phyloP scores from a whole-genome alignment of 2,888 invertebrate genomes.

The Girardia tigrina region DNA sequence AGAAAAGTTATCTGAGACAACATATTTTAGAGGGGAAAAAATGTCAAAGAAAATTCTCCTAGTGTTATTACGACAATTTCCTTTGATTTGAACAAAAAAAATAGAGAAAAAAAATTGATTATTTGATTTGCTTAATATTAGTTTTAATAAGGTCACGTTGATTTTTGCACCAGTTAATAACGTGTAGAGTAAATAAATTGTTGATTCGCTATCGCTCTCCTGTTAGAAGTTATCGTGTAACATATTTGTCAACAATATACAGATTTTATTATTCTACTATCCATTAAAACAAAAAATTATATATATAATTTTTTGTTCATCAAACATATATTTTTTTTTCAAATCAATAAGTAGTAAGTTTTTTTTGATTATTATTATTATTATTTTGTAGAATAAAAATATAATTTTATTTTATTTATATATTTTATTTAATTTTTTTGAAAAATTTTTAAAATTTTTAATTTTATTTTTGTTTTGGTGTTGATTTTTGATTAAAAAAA shows the following conservation, averaged over 20 bases:
- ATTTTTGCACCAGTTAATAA: slow-evolving; percentile 14
- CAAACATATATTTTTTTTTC: not conserved
- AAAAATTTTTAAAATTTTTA: no score
- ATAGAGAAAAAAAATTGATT: slow-evolving; percentile 14
- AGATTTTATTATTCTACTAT: not conserved
- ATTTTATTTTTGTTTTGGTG: no score
- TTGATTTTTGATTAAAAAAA: no score
- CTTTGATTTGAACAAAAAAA: slow-evolving; percentile 6
- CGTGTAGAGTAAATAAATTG: slow-evolving; percentile 3
- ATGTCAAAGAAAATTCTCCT: slow-evolving; percentile 23
- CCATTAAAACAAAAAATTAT: not conserved
- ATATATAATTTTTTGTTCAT: not conserved
- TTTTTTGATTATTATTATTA: no score
- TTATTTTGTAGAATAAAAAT: no score
- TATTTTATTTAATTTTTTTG: no score
- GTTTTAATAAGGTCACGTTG: not conserved
- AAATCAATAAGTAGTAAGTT: not conserved
- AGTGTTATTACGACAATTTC: slow-evolving; percentile 23
- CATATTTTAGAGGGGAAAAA: slow-evolving; percentile 21
- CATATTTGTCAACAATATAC: slow-evolving; percentile 23
- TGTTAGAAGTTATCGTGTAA: slow-evolving; percentile 13
- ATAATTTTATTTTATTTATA: no score
- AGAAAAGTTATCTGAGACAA: slow-evolving; percentile 23
- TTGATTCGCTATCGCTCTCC: slow-evolving; percentile 23
- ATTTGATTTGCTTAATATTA: slow-evolving; percentile 17